phyloP scores from a whole-genome alignment of 2,888 invertebrate genomes.

The Gymnoscelis rufifasciata region DNA sequence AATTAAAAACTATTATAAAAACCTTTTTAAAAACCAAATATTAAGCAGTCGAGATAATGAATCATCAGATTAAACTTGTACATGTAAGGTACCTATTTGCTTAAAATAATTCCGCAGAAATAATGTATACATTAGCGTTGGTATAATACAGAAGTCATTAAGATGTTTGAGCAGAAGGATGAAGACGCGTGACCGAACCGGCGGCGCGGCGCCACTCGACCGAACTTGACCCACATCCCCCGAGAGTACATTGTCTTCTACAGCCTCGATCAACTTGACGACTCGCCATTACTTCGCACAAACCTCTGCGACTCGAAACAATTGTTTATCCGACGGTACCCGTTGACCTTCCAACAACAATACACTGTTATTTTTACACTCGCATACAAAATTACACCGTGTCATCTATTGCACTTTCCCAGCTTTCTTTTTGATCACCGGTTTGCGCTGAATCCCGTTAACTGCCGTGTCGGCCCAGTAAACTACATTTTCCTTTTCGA shows the following conservation, averaged over 20 bases:
- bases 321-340: constrained; percentile 27
- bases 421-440: constrained; percentile 66
- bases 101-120: no score
- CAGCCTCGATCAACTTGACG: constrained; percentile 56
- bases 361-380: constrained; percentile 17
- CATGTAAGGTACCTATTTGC: no score
- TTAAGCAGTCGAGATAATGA: no score
- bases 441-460: constrained; percentile 62
- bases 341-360: constrained; percentile 32
- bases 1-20: no score
- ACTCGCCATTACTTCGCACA: constrained; percentile 42
- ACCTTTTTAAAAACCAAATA: no score
- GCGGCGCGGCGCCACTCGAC: constrained; percentile 44
- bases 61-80: no score
- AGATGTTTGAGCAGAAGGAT: constrained; percentile 1
- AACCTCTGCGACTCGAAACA: constrained; percentile 35
- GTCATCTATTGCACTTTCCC: constrained; percentile 66
- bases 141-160: not conserved
- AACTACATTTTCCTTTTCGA: constrained; percentile 50
- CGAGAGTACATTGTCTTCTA: constrained; percentile 63
- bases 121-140: no score
- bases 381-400: constrained; percentile 35
- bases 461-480: constrained; percentile 59
- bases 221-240: constrained; percentile 73
- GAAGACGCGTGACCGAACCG: constrained; percentile 45